Conservation (phyloP, 1,140 invertebrate species). For the Trypoxylus dichotomus region DNA sequence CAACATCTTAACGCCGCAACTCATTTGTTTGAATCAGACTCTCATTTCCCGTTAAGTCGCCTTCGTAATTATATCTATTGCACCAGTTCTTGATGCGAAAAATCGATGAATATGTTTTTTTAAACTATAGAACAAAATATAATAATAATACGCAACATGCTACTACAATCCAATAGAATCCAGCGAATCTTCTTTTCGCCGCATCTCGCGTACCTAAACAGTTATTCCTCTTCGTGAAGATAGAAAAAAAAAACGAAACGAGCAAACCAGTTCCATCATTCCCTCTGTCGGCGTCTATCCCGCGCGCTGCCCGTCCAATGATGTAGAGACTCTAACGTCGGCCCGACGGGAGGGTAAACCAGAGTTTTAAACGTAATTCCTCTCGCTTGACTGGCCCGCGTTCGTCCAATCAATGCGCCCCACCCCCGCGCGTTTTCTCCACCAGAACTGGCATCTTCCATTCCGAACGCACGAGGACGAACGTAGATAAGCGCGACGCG, state of each 20-base stretch:
- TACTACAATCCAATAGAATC: not conserved
- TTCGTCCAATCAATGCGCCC: conserved; percentile 52
- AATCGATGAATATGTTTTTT: too few relatives aligned
- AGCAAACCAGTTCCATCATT: conserved; percentile 21
- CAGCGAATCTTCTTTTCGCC: not conserved
- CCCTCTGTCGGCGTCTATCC: not conserved
- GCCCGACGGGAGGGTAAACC: conserved; percentile 23
- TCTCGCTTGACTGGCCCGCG: conserved; percentile 51
- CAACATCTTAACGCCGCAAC: too few relatives aligned
- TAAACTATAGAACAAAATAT: too few relatives aligned
- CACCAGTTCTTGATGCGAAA: too few relatives aligned
- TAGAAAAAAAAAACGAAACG: not conserved
- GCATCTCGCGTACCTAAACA: not conserved
- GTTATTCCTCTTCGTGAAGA: not conserved
- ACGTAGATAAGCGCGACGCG: not conserved
- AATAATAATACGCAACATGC: too few relatives aligned
- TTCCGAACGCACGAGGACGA: not conserved
- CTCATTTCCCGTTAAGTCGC: too few relatives aligned
- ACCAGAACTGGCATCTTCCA: not conserved
- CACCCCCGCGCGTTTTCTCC: conserved; percentile 35
- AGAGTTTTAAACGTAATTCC: conserved; percentile 51
- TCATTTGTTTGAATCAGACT: too few relatives aligned
- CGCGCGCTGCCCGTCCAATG: conserved; percentile 12
- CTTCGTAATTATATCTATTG: too few relatives aligned
- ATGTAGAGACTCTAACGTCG: not conserved